Base-by-base conservation (phyloP, 2,113 vertebrate species). In the Sialia sialis region DNA sequence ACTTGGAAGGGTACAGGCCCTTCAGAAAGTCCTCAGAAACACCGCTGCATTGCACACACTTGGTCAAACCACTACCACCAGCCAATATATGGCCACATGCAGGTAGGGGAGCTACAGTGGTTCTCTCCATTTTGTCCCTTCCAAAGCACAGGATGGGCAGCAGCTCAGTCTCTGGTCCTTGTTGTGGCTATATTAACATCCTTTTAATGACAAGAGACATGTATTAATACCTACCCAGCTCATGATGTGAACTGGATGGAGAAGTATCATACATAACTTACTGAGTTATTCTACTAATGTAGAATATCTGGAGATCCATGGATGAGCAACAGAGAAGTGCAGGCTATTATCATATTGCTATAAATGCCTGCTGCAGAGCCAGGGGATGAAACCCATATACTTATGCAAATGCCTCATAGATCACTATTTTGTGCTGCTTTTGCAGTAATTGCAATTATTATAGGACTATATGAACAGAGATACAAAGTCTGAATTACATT, bases 371-470 rank as follows among this genome's bases (percentile, higher is more conserved):
- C 68, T 80, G 62, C 72, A 94, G 68, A 93, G 87, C 75, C 82
- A 94, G 82, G 70, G 72, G 91, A 94, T 68, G 89, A 91, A 92
- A 78, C 54, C 38, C 84, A 64, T 68, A 54, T 21, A 67, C 52
- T 87, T 56, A 75, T 89, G 77, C 54, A 94, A 91, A 87, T 84
- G 46, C 67, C 91, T 94, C 81, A 95, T 49, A 89, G 84, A 82
- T 85, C 78, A 91, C 74, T 30, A 38, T 79, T 95, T 91, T 74
- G 67, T 88, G 70, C 59, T 29, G 30, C 78, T 93, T 87, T 86
- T 94, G 72, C 84, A 75, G 78, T 89, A 83, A 91, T 69, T 85
- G 75, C 87, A 87, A 93, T 69, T 93, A 83, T 80, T 85, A 63
- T 69, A 91, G 75, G 87, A 68, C 84, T 93, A 41, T 56, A 84